phyloP scores from a whole-genome alignment of 2,888 invertebrate species.

The Synanthedon myopaeformis region DNA sequence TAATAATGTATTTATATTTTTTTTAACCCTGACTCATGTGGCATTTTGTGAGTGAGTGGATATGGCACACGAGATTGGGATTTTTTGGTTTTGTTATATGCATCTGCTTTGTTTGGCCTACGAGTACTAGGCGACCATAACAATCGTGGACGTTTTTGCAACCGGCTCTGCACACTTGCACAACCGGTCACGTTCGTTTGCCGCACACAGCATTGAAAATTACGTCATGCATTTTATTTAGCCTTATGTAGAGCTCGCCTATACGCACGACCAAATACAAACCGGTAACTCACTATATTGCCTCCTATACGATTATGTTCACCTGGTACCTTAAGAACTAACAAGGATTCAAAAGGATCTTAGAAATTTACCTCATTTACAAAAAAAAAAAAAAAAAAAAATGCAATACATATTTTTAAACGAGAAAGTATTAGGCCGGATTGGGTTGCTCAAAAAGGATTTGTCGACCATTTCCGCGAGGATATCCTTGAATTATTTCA shows the following conservation, averaged over 20 bases:
- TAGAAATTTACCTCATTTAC: background rate
- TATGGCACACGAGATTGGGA: too few species aligned
- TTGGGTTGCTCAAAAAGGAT: background rate
- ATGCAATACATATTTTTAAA: background rate
- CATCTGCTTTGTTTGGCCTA: background rate
- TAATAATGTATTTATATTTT: too few species aligned
- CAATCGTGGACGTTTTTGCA: conserved; percentile 39
- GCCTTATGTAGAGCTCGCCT: conserved; percentile 53
- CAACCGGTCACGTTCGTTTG: conserved; percentile 47
- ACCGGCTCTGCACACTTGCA: conserved; percentile 45
- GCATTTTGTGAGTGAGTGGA: too few species aligned
- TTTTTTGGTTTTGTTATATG: background rate
- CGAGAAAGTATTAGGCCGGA: background rate
- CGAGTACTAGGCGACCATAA: conserved; percentile 50
- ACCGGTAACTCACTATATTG: conserved; percentile 40
- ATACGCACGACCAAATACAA: conserved; percentile 21
- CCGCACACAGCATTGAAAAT: conserved; percentile 55
- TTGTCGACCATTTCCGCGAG: background rate
- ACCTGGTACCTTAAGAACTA: conserved; percentile 44
- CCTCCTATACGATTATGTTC: conserved; percentile 31
- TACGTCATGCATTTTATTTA: conserved; percentile 60
- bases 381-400: background rate
- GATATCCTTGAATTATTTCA: conserved; percentile 3
- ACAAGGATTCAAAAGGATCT: conserved; percentile 49
- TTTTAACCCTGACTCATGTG: too few species aligned